A percentile compares a stretch with the other conserved stretches of the same genome.
phyloP scores from a whole-genome alignment of 2,888 invertebrate species.

The Anorthoa munda region DNA sequence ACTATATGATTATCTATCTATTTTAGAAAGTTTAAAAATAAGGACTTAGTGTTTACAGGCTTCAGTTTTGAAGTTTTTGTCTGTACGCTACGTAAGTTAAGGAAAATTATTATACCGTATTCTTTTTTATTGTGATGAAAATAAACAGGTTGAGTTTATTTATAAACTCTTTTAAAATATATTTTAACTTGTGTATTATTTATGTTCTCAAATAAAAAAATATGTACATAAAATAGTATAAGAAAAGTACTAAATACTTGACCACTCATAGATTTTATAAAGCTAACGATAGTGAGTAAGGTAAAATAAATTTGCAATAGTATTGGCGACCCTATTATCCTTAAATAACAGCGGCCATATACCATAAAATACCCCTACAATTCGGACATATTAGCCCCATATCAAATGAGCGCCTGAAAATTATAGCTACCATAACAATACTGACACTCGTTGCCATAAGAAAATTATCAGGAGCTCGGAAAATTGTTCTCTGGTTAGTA shows the following conservation, averaged over 20 bases:
- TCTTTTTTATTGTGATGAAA: neutral
- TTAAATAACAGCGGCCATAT: conserved; percentile 5
- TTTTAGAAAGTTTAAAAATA: neutral
- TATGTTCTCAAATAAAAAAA: neutral
- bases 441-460: conserved; percentile 58
- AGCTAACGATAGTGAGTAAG: neutral
- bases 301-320: conserved; percentile 6
- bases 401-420: conserved; percentile 58
- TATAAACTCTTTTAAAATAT: neutral
- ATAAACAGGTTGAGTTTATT: neutral
- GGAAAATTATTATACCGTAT: neutral
- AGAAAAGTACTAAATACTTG: neutral
- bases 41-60: neutral
- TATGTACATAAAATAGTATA: neutral
- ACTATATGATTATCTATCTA: neutral
- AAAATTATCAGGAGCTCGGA: conserved; percentile 61
- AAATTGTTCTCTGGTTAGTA: conserved; percentile 28
- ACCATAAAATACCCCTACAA: conserved; percentile 17
- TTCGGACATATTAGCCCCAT: conserved; percentile 36
- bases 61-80: neutral
- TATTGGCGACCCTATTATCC: conserved; percentile 11
- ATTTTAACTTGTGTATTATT: neutral
- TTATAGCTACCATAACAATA: conserved; percentile 46
- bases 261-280: neutral
- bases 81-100: neutral